Evolutionary conservation across 2,113 vertebrate genomes (phyloP), one percentile per base, ranked within the genome.

Genomic region (Aythya baeri): DNA sequence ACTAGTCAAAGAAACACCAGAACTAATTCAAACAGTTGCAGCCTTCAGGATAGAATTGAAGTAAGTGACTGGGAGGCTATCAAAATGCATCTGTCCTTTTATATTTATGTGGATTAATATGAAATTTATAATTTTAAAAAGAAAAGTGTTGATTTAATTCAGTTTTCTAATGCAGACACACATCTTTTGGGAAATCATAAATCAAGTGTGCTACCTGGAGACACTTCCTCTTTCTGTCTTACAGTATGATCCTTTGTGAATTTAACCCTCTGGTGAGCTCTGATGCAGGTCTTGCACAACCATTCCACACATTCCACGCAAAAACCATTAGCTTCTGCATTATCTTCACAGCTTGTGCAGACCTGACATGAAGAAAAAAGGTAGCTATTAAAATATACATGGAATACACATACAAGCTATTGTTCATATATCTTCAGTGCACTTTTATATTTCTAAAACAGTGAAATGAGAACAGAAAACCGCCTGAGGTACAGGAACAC

Each of bases 281-380:
- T 98, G 49, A 99, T 98, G 77, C 99, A 99, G 2, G 99, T 99
- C 93, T 99, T 98, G 38, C 99, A 99, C 84, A 99, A 97, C 98
- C 99, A 99, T 97, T 99, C 99, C 36, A 99, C 99, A 89, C 99
- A 99, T 89, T 99, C 99, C 73, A 99, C 98, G 85, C 99, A 99
- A 98, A 99, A 99, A 1, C 99, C 99, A 8, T 99, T 98, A 17
- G 99, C 99, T 98, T 99, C 99, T 2, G 99, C 99, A 94, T 99
- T 99, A 96, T 99, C 99, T 17, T 99, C 99, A 75, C 99, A 99
- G 98, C 99, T 99, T 97, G 99, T 99, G 91, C 99, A 99, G 62
- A 99, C 98, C 99, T 99, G 77, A 50, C 38, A 61, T 10, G 44
- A 90, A 85, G 61, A 83, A 13, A 86, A 36, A 63, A 88, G 62